Evolutionary conservation across 2,888 invertebrate genomes (phyloP), one percentile per base, ranked within the genome.

Genomic region (Cheilosia soror): DNA sequence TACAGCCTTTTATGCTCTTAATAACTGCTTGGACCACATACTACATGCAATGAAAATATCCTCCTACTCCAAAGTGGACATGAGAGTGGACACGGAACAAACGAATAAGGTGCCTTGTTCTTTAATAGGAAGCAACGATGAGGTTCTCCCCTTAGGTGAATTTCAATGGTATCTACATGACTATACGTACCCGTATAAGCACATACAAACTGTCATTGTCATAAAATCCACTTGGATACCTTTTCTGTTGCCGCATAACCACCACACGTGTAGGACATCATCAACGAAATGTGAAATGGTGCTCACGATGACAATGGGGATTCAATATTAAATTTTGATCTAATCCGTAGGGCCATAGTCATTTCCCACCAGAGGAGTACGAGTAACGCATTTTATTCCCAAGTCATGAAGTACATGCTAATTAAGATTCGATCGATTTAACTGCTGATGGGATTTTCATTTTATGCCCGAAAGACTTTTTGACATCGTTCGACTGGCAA

Each of bases 241-340:
- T 84, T 83, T 73, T 76, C 65, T 51, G 60, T 42, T 49, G 72
- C 51, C 83, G 40, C 68, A 57, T 51, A 69, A 57, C 57, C 40
- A 75, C 37, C 65, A 55, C 65, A 72, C 47, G 75, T 79, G 71
- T 71, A 60, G 37, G 69, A 53, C 75, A 58, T 69, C 78, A 84
- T 84, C 78, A 71, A 63, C 71, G 63, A 79, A 79, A 84, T 71
- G 75, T 79, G 79, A 84, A 84, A 66, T 75, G 71, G 58, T 66
- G 47, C 75, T 66, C 55, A 63, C 53, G 65, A 49, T 65, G 84
- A 69, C 79, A 75, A 71, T 75, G 60, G 71, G 65, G 73, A 71
- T 79, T 76, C 75, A 60, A 79, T 79, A 84, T 84, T 66, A 84
- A 84, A 79, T 84, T 71, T 84, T 80, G 75, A 84, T 84, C 75